These are phyloP conservation scores for Tragulus kanchil DNA, from an alignment of 2,113 vertebrate species.

Conservation along the genomic window DNA sequence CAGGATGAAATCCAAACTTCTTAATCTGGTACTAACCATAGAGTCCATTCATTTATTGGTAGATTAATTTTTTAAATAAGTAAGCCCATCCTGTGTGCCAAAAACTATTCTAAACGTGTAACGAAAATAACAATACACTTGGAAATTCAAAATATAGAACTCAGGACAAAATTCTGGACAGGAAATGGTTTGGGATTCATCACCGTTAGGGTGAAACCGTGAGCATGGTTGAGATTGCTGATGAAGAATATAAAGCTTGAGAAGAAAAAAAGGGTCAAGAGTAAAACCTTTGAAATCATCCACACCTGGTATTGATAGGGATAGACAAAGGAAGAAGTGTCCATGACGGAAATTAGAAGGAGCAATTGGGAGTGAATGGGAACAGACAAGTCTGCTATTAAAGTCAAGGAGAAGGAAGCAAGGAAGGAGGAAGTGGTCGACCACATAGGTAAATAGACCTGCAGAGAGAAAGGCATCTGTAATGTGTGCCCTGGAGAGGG, in stretches of 20 bases:
- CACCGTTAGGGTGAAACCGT: neutral
- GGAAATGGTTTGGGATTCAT: neutral
- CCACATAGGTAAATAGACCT: neutral
- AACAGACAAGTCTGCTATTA: neutral
- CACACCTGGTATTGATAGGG: neutral
- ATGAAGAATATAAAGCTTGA: neutral
- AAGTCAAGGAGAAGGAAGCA: neutral
- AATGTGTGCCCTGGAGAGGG: rapidly evolving
- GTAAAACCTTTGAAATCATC: neutral
- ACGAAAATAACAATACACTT: neutral
- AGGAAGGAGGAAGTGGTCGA: neutral
- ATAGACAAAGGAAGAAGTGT: neutral
- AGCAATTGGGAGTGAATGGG: neutral
- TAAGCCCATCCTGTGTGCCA: neutral
- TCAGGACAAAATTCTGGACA: neutral
- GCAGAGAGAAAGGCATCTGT: neutral
- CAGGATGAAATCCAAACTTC: neutral
- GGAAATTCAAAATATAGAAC: neutral
- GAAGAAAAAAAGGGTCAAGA: neutral
- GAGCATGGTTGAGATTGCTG: neutral
- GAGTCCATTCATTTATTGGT: neutral
- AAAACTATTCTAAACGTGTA: neutral
- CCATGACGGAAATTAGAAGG: neutral
- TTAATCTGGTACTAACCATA: neutral
- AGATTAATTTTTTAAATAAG: neutral